Evolutionary conservation across 2,797 vertebrate species (phyloP), one percentile per base, ranked within the genome.

Genomic region (Vespertilio murinus): DNA sequence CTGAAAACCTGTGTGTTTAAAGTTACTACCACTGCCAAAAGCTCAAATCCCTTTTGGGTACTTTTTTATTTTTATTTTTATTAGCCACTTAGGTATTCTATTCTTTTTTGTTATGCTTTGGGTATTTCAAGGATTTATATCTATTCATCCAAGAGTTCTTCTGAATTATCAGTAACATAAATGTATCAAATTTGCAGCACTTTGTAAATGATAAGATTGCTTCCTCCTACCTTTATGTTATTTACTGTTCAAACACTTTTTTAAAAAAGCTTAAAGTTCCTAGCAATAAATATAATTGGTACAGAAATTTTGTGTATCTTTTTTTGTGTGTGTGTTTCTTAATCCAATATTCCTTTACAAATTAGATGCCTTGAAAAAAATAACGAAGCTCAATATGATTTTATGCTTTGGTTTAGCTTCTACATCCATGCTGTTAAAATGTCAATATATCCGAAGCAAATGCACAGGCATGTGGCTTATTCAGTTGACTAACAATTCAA

Each of bases 121-220:
- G 71, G 47, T 97, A 65, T 93, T 95, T 93, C 84, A 84, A 92
- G 65, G 80, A 84, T 77, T 94, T 94, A 12, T 91, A 93, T 94
- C 65, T 95, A 30, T 79, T 93, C 42, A 77, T 94, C 69, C 67
- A 94, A 94, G 59, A 95, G 45, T 88, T 82, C 33, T 90, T 75
- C 35, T 47, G 70, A 93, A 8, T 95, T 94, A 73, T 14, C 45
- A 89, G 54, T 84, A 94, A 61, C 77, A 93, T 80, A 89, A 96
- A 74, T 94, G 96, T 96, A 94, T 96, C 94, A 96, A 91, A 95
- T 94, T 95, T 93, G 94, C 93, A 96, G 97, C 96, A 96, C 95
- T 96, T 96, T 96, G 95, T 93, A 95, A 96, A 87, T 96, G 93
- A 91, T 71, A 40, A 90, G 42, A 82, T 90, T 85, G 71, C 45